Conservation (phyloP, 2,888 invertebrate genomes). For the Keiferia lycopersicella region DNA sequence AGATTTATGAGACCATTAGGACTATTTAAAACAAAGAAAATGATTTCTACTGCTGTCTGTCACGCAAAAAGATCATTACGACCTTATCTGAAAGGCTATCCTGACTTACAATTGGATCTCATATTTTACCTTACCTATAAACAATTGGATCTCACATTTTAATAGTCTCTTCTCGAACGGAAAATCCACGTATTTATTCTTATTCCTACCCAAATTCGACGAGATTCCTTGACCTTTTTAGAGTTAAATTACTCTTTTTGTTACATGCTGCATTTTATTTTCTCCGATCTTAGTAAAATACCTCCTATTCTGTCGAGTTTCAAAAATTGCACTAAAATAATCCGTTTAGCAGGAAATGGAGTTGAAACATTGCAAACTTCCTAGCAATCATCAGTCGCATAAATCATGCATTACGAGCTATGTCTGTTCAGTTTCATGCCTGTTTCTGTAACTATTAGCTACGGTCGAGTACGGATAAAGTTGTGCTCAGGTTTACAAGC, state of each 20-base stretch:
- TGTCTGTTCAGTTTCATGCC: not conserved
- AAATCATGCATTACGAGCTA: constrained; percentile 3
- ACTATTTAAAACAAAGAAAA: not conserved
- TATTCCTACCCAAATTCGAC: no score
- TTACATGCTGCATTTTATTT: no score
- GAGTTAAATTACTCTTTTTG: no score
- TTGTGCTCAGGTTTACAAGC: not conserved
- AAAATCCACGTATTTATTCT: no score
- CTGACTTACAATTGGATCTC: no score
- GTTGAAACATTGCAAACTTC: not conserved
- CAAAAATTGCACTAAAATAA: not conserved
- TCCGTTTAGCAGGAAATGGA: not conserved
- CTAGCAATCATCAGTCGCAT: constrained; percentile 5
- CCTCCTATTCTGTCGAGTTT: not conserved
- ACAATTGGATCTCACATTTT: no score
- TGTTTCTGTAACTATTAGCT: not conserved
- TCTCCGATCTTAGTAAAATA: not conserved
- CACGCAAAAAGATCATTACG: not conserved
- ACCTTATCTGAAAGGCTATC: not conserved
- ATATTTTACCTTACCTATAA: no score
- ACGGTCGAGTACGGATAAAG: not conserved
- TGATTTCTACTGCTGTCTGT: not conserved
- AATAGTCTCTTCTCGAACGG: no score
- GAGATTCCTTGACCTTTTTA: no score
- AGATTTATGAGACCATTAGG: not conserved